These are phyloP conservation scores for Caenorhabditis sp. DNA, from an alignment of 2,888 invertebrate species.

Conservation along the genomic window DNA sequence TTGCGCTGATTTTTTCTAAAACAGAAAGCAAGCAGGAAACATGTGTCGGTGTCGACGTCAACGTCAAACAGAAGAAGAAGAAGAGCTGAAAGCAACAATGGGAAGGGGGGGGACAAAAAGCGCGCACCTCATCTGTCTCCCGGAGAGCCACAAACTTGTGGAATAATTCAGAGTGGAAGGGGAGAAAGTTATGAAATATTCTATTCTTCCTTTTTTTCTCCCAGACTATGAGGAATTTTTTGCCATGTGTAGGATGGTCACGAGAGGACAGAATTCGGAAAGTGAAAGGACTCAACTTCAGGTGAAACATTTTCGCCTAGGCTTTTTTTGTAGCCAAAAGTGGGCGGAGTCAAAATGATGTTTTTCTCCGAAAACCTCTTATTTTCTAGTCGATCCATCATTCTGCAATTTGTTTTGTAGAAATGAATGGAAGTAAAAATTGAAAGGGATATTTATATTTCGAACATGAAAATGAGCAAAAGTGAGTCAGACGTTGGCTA, in stretches of 20 bases:
- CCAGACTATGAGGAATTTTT: conserved; percentile 17
- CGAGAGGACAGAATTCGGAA: background rate
- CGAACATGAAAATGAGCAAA: too few species aligned
- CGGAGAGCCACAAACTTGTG: conserved; percentile 6
- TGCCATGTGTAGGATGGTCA: background rate
- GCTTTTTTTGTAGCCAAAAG: too few species aligned
- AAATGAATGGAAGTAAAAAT: too few species aligned
- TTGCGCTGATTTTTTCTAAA: background rate
- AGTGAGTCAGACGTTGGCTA: too few species aligned
- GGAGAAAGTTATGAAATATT: conserved; percentile 15
- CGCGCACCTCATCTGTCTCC: too few species aligned
- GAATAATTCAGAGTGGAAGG: conserved; percentile 22
- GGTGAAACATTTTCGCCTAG: too few species aligned
- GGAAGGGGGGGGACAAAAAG: too few species aligned
- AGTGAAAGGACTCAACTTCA: conserved; percentile 4
- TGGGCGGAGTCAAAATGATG: too few species aligned
- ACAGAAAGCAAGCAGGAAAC: background rate
- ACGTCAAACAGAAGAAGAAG: background rate
- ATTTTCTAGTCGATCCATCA: too few species aligned
- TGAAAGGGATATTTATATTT: too few species aligned
- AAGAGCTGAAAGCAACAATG: background rate
- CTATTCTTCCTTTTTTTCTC: background rate
- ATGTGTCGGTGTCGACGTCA: background rate
- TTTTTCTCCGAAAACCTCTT: too few species aligned
- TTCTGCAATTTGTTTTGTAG: too few species aligned